Evolutionary conservation across 1,140 invertebrate genomes (phyloP).

Genomic region (Nephotettix cincticeps): DNA sequence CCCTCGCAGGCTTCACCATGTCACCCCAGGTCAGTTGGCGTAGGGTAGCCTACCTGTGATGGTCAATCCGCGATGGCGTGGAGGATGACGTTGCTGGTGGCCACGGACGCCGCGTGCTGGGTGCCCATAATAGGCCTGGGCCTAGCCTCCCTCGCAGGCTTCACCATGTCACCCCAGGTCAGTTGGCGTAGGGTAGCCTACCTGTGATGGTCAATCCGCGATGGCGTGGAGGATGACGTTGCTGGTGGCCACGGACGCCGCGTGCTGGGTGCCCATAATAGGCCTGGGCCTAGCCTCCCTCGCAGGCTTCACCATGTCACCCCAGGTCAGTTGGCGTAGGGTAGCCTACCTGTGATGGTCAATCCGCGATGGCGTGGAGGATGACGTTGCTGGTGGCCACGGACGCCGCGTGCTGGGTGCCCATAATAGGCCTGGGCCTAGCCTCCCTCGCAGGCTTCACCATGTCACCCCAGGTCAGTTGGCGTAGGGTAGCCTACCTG

Average conservation of each 20-base stretch:
- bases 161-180: slow-evolving; percentile 52
- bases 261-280: slow-evolving; percentile 59
- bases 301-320: slow-evolving; percentile 49
- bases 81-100: slow-evolving; percentile 57
- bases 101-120: slow-evolving; percentile 59
- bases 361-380: slow-evolving; percentile 54
- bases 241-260: slow-evolving; percentile 58
- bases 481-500: no score
- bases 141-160: slow-evolving; percentile 51
- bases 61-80: slow-evolving; percentile 55
- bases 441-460: slow-evolving; percentile 51
- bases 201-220: no score
- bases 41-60: no score
- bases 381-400: slow-evolving; percentile 59
- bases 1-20: slow-evolving; percentile 50
- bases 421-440: slow-evolving; percentile 54
- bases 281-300: slow-evolving; percentile 53
- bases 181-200: no score
- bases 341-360: no score
- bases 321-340: slow-evolving; percentile 50
- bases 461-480: slow-evolving; percentile 50
- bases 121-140: slow-evolving; percentile 56
- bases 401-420: slow-evolving; percentile 59
- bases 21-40: slow-evolving; percentile 50
- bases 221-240: slow-evolving; percentile 58